Evolutionary conservation across 2,113 vertebrate genomes (phyloP), one percentile per base, ranked within the genome.

Genomic region (Dicentrarchus labrax): DNA sequence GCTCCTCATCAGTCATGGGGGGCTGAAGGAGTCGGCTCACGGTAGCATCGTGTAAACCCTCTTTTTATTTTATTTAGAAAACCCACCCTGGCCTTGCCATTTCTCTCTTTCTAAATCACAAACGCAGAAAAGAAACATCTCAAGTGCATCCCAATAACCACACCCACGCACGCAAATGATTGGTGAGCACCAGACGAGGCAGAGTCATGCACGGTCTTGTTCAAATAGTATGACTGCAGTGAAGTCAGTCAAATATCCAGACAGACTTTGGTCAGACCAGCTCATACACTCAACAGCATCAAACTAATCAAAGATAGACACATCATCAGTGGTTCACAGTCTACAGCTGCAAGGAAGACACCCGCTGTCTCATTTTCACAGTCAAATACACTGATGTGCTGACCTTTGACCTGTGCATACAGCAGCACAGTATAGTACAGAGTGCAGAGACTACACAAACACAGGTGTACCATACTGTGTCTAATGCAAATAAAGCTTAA

Each of bases 141-240:
- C 72, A 13, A 48, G 75, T 50, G 59, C 36, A 59, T 89, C 88
- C 73, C 71, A 61, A 69, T 68, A 86, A 86, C 78, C 80, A 87
- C 86, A 79, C 86, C 84, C 30, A 67, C 43, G 19, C 83, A 67
- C 6, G 0, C 67, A 82, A 87, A 86, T 38, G 82, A 91, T 57
- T 79, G 82, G 84, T 78, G 87, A 45, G 76, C 74, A 6, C 30
- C 30, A 39, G 68, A 76, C 59, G 39, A 77, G 60, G 86, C 64
- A 51, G 15, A 70, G 56, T 92, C 93, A 65, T 88, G 93, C 86
- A 72, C 78, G 0, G 92, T 90, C 92, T 91, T 93, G 93, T 90
- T 83, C 68, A 72, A 76, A 88, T 47, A 78, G 51, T 39, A n/a
- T 21, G 83, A 88, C 69, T 76, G 74, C 77, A 54, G 87, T 5